A percentile compares a stretch with the other conserved stretches of the same genome.
phyloP scores from a whole-genome alignment of 2,113 vertebrate genomes.

The Spermophilus dauricus region DNA sequence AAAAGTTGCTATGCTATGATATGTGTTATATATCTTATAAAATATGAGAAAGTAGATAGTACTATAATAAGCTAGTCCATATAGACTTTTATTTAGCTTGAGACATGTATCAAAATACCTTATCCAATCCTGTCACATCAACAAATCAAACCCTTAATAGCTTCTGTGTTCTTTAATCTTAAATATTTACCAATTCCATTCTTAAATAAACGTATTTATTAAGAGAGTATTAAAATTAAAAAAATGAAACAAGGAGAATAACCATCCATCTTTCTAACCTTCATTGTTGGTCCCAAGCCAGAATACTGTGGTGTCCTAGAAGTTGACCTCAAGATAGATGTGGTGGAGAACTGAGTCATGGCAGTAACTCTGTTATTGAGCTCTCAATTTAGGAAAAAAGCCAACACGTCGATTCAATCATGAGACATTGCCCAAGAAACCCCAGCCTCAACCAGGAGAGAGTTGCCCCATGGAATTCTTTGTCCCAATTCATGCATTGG shows the following conservation, averaged over 20 bases:
- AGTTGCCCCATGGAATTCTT: not conserved
- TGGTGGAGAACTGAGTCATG: not conserved
- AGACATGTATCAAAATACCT: not conserved
- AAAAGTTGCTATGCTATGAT: not conserved
- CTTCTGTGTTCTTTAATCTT: not conserved
- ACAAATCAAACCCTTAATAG: not conserved
- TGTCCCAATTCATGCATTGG: not conserved
- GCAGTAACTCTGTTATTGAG: not conserved
- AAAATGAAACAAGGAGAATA: not conserved
- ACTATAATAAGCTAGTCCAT: not conserved
- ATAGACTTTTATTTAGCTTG: not conserved
- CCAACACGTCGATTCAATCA: not conserved
- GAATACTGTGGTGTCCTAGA: not conserved
- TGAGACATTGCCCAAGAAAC: not conserved
- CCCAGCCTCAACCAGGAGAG: rapidly evolving
- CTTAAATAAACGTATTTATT: not conserved
- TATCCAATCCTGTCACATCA: not conserved
- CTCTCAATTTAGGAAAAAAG: not conserved
- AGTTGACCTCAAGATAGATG: not conserved
- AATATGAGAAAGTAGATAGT: not conserved
- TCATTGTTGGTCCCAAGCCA: not conserved
- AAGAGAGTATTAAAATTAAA: not conserved
- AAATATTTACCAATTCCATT: not conserved
- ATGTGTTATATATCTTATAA: not conserved
- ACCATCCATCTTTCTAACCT: not conserved